Evolutionary conservation across 2,888 invertebrate species (phyloP), one percentile per base, ranked within the genome.

Genomic region (Lampropteryx suffumata): DNA sequence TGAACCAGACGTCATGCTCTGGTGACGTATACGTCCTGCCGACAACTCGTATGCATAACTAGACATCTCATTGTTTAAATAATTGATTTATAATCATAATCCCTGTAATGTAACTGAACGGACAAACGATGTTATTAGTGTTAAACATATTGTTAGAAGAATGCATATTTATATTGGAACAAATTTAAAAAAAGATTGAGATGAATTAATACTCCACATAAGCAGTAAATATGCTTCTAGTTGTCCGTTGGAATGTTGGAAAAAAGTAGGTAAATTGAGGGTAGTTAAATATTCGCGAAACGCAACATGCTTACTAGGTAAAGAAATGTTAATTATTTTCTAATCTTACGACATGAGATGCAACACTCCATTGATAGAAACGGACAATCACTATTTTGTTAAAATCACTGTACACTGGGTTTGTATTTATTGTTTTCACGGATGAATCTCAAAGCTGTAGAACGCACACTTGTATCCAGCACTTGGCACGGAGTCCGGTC

Each of bases 341-440:
- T 77, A 80, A 71, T 85, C 89, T 88, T 89, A 89, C 89, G 76
- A 78, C 76, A 81, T 70, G 70, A 71, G 73, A 67, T 70, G 80
- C 70, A 73, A 79, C 78, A 85, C 79, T 88, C 89, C 89, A 85
- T 71, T 76, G 75, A 72, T 34, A 47, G 48, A 64, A 71, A 73
- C 67, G 71, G 74, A 73, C 71, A 76, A 76, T 78, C 86, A 88
- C 85, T 75, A 75, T 74, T 64, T 71, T 14, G 61, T n/a, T n/a
- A n/a, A 76, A 77, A 71, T 79, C 89, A 89, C 89, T 82, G 75
- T 76, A 73, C 85, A 88, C 87, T 73, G 71, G 43, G 33, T 40
- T 75, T 71, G 72, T n/a, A n/a, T n/a, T n/a, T n/a, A n/a, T n/a
- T n/a, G n/a, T n/a, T 83, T 81, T 79, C 86, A 87, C 87, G 84